Evolutionary conservation across 2,888 invertebrate species (phyloP).

Genomic region (Lagria hirta): DNA sequence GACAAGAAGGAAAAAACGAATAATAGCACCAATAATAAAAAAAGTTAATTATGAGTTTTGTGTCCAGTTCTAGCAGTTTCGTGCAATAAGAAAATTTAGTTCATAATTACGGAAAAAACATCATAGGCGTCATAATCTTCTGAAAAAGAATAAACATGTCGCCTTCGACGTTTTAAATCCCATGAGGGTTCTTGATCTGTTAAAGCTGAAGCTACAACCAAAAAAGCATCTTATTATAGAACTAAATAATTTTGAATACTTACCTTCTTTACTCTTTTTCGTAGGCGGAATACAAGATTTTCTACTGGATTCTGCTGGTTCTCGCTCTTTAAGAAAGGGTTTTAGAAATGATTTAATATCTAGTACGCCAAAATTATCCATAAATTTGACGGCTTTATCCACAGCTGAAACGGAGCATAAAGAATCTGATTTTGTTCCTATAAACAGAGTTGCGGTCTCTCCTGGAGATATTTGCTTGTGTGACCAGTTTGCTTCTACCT

Average conservation of each 20-base stretch:
- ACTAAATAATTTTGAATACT: background rate
- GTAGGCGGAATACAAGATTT: constrained; percentile 37
- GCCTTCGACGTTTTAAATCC: constrained; percentile 35
- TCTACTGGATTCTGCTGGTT: constrained; percentile 34
- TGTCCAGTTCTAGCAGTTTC: too few relatives aligned
- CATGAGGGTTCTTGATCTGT: constrained; percentile 19
- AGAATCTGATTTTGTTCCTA: constrained; percentile 58
- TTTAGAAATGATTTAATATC: constrained; percentile 37
- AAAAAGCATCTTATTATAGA: background rate
- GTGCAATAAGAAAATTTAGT: constrained; percentile 8
- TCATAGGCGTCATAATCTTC: constrained; percentile 48
- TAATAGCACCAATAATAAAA: too few relatives aligned
- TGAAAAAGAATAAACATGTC: constrained; percentile 41
- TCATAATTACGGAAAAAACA: constrained; percentile 45
- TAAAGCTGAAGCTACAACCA: constrained; percentile 2
- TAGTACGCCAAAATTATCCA: constrained; percentile 38
- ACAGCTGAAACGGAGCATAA: constrained; percentile 61
- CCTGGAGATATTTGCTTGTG: constrained; percentile 57
- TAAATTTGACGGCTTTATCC: constrained; percentile 60
- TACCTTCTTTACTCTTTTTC: constrained; percentile 35
- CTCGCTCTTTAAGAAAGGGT: constrained; percentile 37
- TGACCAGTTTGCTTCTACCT: constrained; percentile 55
- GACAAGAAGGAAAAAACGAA: too few relatives aligned
- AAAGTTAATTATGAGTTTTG: too few relatives aligned
- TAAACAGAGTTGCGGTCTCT: constrained; percentile 53